phyloP scores from a whole-genome alignment of 2,113 vertebrate species.

The Gymnorhina tibicen region DNA sequence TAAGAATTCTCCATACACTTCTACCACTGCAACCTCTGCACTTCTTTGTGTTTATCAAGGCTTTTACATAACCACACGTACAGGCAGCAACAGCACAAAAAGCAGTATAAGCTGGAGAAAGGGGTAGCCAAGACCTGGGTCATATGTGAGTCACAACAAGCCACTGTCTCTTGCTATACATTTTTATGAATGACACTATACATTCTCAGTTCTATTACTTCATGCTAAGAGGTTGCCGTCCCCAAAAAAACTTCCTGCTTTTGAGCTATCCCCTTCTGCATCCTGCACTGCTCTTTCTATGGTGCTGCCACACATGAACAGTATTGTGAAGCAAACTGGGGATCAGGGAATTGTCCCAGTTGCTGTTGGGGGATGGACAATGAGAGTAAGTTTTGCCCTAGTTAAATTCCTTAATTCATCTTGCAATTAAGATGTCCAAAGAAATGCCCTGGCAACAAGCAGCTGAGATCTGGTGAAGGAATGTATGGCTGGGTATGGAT shows the following conservation, averaged over 20 bases:
- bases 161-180: neutral
- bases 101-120: neutral
- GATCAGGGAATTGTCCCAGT: neutral
- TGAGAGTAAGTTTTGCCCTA: neutral
- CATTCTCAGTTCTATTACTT: neutral
- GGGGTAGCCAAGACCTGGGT: neutral
- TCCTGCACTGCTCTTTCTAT: neutral
- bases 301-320: neutral
- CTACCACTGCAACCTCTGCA: neutral
- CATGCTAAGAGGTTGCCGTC: neutral
- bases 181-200: neutral
- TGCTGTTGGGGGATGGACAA: rapidly evolving
- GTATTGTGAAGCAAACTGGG: neutral
- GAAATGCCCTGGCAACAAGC: neutral
- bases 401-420: neutral
- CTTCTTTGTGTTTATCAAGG: neutral
- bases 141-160: neutral
- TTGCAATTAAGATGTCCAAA: neutral
- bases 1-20: neutral
- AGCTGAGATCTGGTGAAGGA: neutral
- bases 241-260: neutral
- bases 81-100: neutral
- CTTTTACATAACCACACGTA: neutral
- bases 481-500: neutral
- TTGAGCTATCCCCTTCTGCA: neutral